Evolutionary conservation across 2,113 vertebrate genomes (phyloP).

Genomic region (Rhinoderma darwinii): DNA sequence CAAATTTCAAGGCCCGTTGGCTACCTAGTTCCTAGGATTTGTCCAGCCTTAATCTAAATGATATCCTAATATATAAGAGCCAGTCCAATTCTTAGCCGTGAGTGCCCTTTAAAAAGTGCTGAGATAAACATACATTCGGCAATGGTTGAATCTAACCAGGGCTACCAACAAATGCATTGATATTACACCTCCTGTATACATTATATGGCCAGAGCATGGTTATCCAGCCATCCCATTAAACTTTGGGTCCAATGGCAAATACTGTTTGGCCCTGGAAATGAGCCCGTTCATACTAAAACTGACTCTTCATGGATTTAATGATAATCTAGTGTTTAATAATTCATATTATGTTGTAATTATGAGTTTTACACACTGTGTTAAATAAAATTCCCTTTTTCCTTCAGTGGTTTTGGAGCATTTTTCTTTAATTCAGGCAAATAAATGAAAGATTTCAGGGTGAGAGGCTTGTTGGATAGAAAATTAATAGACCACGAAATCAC

Average conservation of each 20-base stretch:
- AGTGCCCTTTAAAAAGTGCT: too few species aligned
- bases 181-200: too few species aligned
- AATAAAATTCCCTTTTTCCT: constrained; percentile 45
- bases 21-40: too few species aligned
- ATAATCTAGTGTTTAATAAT: constrained; percentile 32
- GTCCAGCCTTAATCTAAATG: too few species aligned
- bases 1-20: too few species aligned
- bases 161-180: too few species aligned
- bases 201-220: neutral
- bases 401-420: constrained; percentile 47
- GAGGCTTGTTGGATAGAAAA: constrained; percentile 49
- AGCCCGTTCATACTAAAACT: neutral
- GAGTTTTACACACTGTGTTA: constrained; percentile 48
- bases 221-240: neutral
- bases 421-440: constrained; percentile 51
- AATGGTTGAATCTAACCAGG: too few species aligned
- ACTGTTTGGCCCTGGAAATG: neutral
- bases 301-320: constrained; percentile 17
- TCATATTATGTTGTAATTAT: constrained; percentile 49
- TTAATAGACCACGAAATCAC: constrained; percentile 53
- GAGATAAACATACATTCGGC: too few species aligned
- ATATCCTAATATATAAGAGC: too few species aligned
- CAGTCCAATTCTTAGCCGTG: too few species aligned
- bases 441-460: constrained; percentile 52
- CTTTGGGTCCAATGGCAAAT: neutral